phyloP scores from a whole-genome alignment of 2,113 vertebrate genomes.

The rabbit (Oryctolagus cuniculus) region mOryCun1.1 NC_091438.1:69588501-69589000 shows the following conservation, averaged over 20 bases:
- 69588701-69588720: neutral
- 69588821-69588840: neutral
- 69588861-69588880: too few species aligned
- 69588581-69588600: neutral
- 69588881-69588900: too few species aligned
- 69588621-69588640: too few species aligned
- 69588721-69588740: neutral
- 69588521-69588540: neutral
- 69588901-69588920: too few species aligned
- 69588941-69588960: too few species aligned
- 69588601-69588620: too few species aligned
- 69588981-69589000: too few species aligned
- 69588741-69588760: neutral
- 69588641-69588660: too few species aligned
- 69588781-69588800: neutral
- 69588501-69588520: neutral
- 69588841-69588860: neutral
- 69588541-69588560: neutral
- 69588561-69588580: neutral
- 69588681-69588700: neutral
- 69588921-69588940: too few species aligned
- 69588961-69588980: too few species aligned
- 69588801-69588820: neutral
- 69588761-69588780: neutral
- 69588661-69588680: neutral